phyloP scores from a whole-genome alignment of 35 echinoderm and acorn worm genomes.

The Lytechinus variegatus region DNA sequence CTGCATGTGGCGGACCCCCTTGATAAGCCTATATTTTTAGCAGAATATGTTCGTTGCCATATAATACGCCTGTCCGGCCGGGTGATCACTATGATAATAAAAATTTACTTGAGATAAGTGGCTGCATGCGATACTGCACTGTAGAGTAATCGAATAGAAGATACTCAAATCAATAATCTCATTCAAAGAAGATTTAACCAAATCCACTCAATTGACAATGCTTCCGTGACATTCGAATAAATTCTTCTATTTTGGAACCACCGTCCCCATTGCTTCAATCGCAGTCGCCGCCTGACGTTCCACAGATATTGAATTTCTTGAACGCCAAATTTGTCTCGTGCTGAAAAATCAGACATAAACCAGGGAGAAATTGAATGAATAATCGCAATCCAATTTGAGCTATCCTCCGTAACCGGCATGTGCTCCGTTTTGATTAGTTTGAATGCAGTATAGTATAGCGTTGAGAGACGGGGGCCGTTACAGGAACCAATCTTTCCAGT shows the following conservation, averaged over 20 bases:
- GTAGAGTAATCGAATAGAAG: background rate
- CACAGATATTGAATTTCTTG: background rate
- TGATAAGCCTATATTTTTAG: too few species aligned
- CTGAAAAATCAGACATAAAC: slow-evolving; percentile 18
- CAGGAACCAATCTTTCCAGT: too few species aligned
- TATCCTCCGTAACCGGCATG: background rate
- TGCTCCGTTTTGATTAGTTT: background rate
- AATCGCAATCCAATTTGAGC: slow-evolving; percentile 3
- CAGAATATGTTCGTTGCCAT: too few species aligned
- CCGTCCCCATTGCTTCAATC: background rate
- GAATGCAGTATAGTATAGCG: background rate
- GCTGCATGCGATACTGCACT: background rate
- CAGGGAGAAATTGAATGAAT: background rate
- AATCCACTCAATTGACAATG: background rate
- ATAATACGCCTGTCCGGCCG: too few species aligned
- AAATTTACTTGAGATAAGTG: background rate
- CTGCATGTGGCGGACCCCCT: too few species aligned
- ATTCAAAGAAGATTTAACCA: background rate
- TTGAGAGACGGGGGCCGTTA: background rate
- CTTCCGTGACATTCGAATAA: background rate
- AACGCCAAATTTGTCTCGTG: background rate
- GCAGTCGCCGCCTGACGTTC: background rate
- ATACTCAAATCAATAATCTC: background rate
- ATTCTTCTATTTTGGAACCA: background rate
- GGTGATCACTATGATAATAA: background rate